Percentiles rank a stretch among this genome's conserved stretches.
Evolutionary conservation across 2,888 invertebrate genomes (phyloP).

Genomic region (Drosophila lutescens): DNA sequence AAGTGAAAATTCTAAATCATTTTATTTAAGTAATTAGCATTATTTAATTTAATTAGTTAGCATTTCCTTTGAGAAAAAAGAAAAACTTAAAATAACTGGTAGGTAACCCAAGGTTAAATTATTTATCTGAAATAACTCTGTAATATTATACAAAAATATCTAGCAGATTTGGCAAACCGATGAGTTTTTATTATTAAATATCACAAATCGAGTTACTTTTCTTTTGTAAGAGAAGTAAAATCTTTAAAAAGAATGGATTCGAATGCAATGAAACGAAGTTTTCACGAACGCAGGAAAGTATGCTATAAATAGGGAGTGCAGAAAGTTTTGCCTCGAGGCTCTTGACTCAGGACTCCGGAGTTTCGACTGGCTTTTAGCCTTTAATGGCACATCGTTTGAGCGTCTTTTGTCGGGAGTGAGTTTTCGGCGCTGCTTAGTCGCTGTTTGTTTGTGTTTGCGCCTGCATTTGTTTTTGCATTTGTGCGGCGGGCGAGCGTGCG

Average conservation of each 20-base stretch:
- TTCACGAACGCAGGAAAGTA: not conserved
- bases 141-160: too few species aligned
- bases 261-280: not conserved
- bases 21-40: too few species aligned
- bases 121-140: too few species aligned
- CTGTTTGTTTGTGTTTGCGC: conserved; percentile 16
- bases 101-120: too few species aligned
- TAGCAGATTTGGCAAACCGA: too few species aligned
- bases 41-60: too few species aligned
- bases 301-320: not conserved
- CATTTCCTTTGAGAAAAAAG: too few species aligned
- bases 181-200: not conserved
- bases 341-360: conserved; percentile 16
- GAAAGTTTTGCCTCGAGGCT: conserved; percentile 15
- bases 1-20: too few species aligned
- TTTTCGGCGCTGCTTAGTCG: conserved; percentile 25
- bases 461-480: conserved; percentile 26
- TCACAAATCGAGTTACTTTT: not conserved
- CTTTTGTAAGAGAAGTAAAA: not conserved
- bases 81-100: too few species aligned
- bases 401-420: conserved; percentile 46
- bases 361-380: conserved; percentile 10
- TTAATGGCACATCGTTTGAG: conserved; percentile 26
- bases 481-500: conserved; percentile 45
- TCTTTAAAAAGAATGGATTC: not conserved